Base-by-base conservation (phyloP, 2,888 invertebrate genomes). In the Anagyrus pseudococci region DNA sequence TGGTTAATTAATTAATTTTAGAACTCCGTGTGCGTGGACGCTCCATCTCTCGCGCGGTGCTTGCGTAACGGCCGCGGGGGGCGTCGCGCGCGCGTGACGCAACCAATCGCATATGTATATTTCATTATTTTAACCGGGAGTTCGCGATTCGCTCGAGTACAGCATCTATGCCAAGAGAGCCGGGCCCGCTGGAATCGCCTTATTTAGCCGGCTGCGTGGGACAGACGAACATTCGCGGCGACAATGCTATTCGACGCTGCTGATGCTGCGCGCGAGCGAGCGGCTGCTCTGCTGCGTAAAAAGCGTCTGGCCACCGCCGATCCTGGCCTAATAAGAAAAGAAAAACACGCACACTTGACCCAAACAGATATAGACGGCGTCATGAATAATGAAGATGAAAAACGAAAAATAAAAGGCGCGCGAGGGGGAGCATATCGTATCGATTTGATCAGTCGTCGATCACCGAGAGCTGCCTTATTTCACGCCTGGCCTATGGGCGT, bases 161-260 rank as follows among this genome's bases (percentile, higher is more conserved):
- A 46, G 7, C 52, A 23, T 19, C 54, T 43, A 60, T 17, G 48
- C 22, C n/a, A 20, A n/a, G 25, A 44, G 20, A 50, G 17, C 37
- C 23, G 23, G 33, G 52, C 29, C 22, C 15, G 19, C 33, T 8
- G n/a, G 58, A 55, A 65, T 62, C 44, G 53, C 66, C 66, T 62
- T 66, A 66, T 62, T 23, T 3, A 66, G 59, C 22, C 46, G 7
- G 26, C 37, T 37, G 66, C 62, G 66, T 66, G 66, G 66, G 62
- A 57, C 55, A 52, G n/a, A 48, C 58, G 48, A 57, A n/a, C n/a
- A n/a, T n/a, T n/a, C n/a, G n/a, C n/a, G n/a, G n/a, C n/a, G n/a
- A n/a, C n/a, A n/a, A n/a, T n/a, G n/a, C n/a, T n/a, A n/a, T n/a
- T n/a, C n/a, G n/a, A n/a, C n/a, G n/a, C n/a, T n/a, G n/a, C n/a